These are phyloP conservation scores for Idaea straminata DNA, from an alignment of 2,888 invertebrate species.

Conservation along the genomic window DNA sequence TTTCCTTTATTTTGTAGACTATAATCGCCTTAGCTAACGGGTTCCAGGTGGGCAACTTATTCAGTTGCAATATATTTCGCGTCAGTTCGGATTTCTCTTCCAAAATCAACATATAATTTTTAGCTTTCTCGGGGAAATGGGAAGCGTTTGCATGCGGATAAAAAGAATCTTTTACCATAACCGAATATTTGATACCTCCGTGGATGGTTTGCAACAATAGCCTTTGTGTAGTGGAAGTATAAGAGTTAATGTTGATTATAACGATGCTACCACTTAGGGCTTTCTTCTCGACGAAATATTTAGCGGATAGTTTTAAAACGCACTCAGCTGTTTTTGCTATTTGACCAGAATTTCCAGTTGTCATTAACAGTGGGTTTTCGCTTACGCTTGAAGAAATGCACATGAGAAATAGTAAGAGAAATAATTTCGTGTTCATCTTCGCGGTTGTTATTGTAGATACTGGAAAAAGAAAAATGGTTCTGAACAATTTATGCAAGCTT, in stretches of 20 bases:
- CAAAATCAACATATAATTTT: conserved; percentile 77
- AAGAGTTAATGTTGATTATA: conserved; percentile 73
- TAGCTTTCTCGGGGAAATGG: conserved; percentile 77
- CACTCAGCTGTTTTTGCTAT: conserved; percentile 70
- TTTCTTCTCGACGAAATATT: conserved; percentile 75
- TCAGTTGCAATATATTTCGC: conserved; percentile 69
- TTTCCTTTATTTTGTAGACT: conserved; percentile 57
- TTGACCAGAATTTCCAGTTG: conserved; percentile 58
- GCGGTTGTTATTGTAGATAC: conserved; percentile 20
- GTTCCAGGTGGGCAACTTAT: conserved; percentile 75
- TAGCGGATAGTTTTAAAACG: conserved; percentile 74
- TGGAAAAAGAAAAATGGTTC: conserved; percentile 13
- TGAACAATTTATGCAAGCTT: conserved; percentile 17
- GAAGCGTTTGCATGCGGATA: conserved; percentile 74
- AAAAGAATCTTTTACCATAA: conserved; percentile 77
- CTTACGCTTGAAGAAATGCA: conserved; percentile 42
- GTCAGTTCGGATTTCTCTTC: conserved; percentile 69
- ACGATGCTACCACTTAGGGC: conserved; percentile 75
- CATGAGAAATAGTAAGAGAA: conserved; percentile 40
- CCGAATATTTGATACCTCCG: conserved; percentile 68
- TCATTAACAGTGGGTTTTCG: conserved; percentile 59
- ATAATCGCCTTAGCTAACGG: conserved; percentile 73
- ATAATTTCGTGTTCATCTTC: conserved; percentile 43
- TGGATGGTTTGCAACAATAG: conserved; percentile 69
- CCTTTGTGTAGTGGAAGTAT: conserved; percentile 60